Evolutionary conservation across 2,888 invertebrate species (phyloP), one percentile per base, ranked within the genome.

Genomic region (Anorthoa munda): DNA sequence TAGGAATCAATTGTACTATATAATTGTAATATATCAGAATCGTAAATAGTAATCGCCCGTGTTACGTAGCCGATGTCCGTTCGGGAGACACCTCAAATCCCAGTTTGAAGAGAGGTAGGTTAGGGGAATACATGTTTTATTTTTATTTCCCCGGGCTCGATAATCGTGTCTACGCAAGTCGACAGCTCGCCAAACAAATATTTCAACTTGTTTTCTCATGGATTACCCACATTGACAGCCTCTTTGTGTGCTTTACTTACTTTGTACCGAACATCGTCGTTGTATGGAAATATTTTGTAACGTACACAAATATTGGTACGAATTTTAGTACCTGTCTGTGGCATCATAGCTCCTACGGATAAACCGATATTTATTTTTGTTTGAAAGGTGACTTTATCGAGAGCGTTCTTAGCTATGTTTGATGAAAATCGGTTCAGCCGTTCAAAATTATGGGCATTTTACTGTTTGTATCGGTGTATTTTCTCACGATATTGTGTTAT

Each of bases 151-250:
- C 46, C 45, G 17, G 60, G 66, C 77, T 77, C 72, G 61, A 72
- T 72, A 69, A 78, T 75, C 70, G 56, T 67, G 63, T 79, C 75
- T 79, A 86, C 79, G 74, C 84, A 82, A 85, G 81, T 82, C 83
- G 83, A 83, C 86, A 81, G 82, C 72, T 86, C 67, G 60, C 79
- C 82, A 86, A 88, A 88, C 84, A 89, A 87, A 88, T 86, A 89
- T 88, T 88, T 87, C 75, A 77, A 78, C 81, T 83, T 89, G 86
- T 89, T 87, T 88, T 86, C 83, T 79, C 78, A 77, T 77, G 90
- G 87, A 89, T 89, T 90, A 90, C 82, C 84, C 55, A 83, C 82
- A 86, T 88, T 88, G 89, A 87, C 90, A 87, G 85, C 76, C 86
- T 86, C 86, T 89, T 89, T 88, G 87, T 87, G 77, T 80, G 77